Percentiles rank a stretch among this genome's conserved stretches.
phyloP scores from a whole-genome alignment of 2,797 vertebrate genomes.

The Hafferia zeledoni region DNA sequence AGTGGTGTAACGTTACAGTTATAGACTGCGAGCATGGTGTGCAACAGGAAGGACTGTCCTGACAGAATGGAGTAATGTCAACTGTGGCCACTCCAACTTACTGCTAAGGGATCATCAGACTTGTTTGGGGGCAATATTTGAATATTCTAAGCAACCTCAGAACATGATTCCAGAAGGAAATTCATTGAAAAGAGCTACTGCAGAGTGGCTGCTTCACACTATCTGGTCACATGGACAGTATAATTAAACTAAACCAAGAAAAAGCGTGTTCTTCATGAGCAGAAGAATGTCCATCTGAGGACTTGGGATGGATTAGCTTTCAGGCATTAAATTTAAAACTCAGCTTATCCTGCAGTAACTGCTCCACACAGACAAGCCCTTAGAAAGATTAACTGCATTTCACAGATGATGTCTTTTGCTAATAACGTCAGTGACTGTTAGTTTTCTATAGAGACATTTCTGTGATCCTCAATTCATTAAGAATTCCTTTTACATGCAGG shows the following conservation, averaged over 20 bases:
- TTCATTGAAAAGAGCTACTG: background rate
- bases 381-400: slow-evolving; percentile 29
- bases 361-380: background rate
- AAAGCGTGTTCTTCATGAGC: background rate
- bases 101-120: background rate
- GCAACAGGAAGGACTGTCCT: background rate
- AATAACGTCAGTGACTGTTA: slow-evolving; percentile 25
- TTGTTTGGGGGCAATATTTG: background rate
- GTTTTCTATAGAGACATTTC: slow-evolving; percentile 34
- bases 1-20: background rate
- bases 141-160: background rate
- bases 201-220: background rate
- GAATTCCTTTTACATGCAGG: background rate
- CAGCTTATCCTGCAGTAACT: background rate
- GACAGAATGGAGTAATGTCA: background rate
- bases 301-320: background rate
- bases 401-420: slow-evolving; percentile 40
- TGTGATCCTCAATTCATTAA: slow-evolving; percentile 21
- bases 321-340: slow-evolving; percentile 9
- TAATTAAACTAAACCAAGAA: background rate
- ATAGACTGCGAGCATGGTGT: background rate
- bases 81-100: background rate
- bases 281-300: background rate
- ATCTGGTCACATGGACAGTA: background rate
- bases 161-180: background rate